Evolutionary conservation across 2,888 invertebrate species (phyloP).

Genomic region (Ectemnius cavifrons): DNA sequence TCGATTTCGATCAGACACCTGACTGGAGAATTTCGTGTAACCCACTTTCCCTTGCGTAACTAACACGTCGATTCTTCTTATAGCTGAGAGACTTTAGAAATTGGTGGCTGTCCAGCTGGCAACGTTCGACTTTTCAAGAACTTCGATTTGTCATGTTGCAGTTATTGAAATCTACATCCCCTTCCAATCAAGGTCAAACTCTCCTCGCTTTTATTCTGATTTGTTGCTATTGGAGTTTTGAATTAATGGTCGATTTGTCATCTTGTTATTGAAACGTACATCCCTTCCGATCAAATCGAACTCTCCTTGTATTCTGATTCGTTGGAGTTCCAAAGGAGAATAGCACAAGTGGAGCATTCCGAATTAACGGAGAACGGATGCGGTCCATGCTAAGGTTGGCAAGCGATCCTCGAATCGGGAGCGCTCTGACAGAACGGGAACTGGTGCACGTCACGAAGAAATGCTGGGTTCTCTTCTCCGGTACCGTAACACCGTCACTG

Average conservation of each 20-base stretch:
- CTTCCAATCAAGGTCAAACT: neutral
- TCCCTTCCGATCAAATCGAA: neutral
- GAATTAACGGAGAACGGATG: too few relatives aligned
- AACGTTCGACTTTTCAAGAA: neutral
- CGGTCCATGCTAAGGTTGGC: too few relatives aligned
- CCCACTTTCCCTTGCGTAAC: constrained; percentile 40
- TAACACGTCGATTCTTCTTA: constrained; percentile 20
- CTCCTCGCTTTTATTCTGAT: too few relatives aligned
- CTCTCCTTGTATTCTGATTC: too few relatives aligned
- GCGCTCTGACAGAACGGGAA: constrained; percentile 23
- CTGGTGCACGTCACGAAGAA: constrained; percentile 24
- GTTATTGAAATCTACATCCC: neutral
- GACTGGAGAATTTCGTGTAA: constrained; percentile 27
- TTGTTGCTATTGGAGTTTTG: too few relatives aligned
- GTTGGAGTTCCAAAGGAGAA: neutral
- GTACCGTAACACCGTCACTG: neutral
- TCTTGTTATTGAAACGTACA: neutral
- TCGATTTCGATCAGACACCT: constrained; percentile 22
- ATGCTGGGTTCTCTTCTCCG: constrained; percentile 5
- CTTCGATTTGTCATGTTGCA: neutral
- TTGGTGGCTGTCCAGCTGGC: constrained; percentile 23
- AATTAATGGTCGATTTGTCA: neutral
- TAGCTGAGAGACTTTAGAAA: constrained; percentile 21
- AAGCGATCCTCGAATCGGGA: constrained; percentile 17
- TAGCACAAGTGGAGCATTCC: constrained; percentile 12